These are phyloP conservation scores for Mesocentrotus franciscanus DNA, from an alignment of 53 echinoderm and acorn worm genomes.

Conservation along the genomic window DNA sequence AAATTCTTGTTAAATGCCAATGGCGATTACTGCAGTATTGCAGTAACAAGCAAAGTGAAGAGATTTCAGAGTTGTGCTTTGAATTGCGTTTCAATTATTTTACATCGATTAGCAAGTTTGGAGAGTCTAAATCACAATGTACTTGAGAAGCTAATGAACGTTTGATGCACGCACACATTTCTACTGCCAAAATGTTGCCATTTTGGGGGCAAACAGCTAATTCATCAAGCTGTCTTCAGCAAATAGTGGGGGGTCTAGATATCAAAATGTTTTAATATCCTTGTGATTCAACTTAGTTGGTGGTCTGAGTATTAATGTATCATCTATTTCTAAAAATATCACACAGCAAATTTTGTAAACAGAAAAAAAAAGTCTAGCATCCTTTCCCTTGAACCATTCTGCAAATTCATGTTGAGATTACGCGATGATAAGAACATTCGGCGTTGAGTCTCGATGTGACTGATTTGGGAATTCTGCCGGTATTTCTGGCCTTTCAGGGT, in stretches of 20 bases:
- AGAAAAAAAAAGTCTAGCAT: not conserved
- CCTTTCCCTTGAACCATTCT: constrained; percentile 21
- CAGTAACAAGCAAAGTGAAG: too few relatives aligned
- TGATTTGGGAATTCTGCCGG: not conserved
- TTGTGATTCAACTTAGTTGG: not conserved
- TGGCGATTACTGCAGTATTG: too few relatives aligned
- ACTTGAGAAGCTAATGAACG: too few relatives aligned
- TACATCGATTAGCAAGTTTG: too few relatives aligned
- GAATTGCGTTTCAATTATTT: too few relatives aligned
- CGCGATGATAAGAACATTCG: not conserved
- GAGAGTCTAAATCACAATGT: too few relatives aligned
- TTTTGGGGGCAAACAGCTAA: too few relatives aligned
- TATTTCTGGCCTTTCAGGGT: constrained; percentile 24
- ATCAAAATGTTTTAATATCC: not conserved
- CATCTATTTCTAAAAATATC: constrained; percentile 43
- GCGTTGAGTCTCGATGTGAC: not conserved
- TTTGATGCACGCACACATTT: too few relatives aligned
- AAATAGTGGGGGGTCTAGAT: not conserved
- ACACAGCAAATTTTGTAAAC: not conserved
- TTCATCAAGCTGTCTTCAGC: too few relatives aligned
- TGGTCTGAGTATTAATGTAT: constrained; percentile 17
- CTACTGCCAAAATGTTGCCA: too few relatives aligned
- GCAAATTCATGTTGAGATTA: constrained; percentile 50
- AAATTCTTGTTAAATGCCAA: too few relatives aligned
- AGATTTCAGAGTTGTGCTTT: too few relatives aligned